phyloP scores from a whole-genome alignment of 2,797 vertebrate genomes.

The Mormyrops attenuatus region DNA sequence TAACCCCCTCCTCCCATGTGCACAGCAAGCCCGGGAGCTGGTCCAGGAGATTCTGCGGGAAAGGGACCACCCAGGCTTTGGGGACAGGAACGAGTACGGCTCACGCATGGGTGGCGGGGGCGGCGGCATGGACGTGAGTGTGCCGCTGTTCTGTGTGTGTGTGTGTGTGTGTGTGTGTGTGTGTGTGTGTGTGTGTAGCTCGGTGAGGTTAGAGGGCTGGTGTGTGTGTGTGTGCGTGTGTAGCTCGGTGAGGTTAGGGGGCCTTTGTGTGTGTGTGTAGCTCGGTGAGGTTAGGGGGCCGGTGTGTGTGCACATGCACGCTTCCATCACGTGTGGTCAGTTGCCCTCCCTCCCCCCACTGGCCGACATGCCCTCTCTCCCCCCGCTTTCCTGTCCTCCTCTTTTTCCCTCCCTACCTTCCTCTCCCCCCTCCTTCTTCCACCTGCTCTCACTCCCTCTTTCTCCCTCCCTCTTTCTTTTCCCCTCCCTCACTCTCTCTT shows the following conservation, averaged over 20 bases:
- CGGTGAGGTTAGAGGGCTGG: neutral
- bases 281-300: too few species aligned
- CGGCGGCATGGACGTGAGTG: conserved; percentile 60
- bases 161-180: neutral
- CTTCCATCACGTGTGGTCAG: neutral
- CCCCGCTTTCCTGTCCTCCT: neutral
- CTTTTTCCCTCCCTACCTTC: too few species aligned
- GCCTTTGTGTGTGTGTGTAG: neutral
- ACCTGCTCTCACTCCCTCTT: neutral
- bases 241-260: too few species aligned
- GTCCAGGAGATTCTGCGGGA: conserved; percentile 89
- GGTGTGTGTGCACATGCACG: neutral
- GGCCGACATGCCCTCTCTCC: neutral
- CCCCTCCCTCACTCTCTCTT: neutral
- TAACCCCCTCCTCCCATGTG: neutral
- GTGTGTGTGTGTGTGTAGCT: too few species aligned
- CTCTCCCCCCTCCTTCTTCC: neutral
- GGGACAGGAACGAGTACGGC: conserved; percentile 79
- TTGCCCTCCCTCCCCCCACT: neutral
- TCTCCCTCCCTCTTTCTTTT: neutral
- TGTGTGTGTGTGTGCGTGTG: too few species aligned
- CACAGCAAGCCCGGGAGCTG: conserved; percentile 92
- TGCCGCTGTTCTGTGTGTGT: neutral
- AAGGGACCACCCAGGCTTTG: conserved; percentile 77
- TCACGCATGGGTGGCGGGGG: conserved; percentile 70